A percentile compares a stretch with the other conserved stretches of the same genome.
Conservation (phyloP, 2,888 invertebrate genomes). For the Norana najaformis region DNA sequence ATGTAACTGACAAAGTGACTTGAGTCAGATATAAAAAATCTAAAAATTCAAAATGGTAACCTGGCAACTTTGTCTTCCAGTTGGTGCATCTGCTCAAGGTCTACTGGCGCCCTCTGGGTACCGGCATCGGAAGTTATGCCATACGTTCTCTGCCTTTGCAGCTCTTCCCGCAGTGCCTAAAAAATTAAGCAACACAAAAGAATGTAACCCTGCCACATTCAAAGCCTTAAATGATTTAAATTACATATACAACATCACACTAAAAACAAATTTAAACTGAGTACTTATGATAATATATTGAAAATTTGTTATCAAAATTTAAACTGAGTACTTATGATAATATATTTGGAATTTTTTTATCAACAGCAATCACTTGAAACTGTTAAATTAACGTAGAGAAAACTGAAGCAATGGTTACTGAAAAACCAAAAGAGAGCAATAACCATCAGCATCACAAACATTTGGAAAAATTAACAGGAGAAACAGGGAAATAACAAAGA, state of each 20-base stretch:
- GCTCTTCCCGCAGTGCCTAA: constrained; percentile 30
- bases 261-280: background rate
- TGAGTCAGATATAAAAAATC: too few species aligned
- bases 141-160: constrained; percentile 31
- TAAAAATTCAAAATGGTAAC: background rate
- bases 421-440: too few species aligned
- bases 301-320: background rate
- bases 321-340: too few species aligned
- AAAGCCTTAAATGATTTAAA: background rate
- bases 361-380: too few species aligned
- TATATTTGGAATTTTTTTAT: too few species aligned
- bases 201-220: background rate
- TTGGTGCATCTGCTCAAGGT: background rate
- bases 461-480: too few species aligned
- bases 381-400: too few species aligned
- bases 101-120: background rate
- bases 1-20: too few species aligned
- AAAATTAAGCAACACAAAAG: background rate
- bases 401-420: too few species aligned
- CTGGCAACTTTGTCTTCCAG: background rate
- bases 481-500: too few species aligned
- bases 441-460: too few species aligned
- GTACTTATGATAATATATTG: background rate
- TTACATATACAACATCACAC: background rate
- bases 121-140: background rate